These are phyloP conservation scores for Alligator sinensis DNA, from an alignment of 2,113 vertebrate species.

Conservation along the genomic window DNA sequence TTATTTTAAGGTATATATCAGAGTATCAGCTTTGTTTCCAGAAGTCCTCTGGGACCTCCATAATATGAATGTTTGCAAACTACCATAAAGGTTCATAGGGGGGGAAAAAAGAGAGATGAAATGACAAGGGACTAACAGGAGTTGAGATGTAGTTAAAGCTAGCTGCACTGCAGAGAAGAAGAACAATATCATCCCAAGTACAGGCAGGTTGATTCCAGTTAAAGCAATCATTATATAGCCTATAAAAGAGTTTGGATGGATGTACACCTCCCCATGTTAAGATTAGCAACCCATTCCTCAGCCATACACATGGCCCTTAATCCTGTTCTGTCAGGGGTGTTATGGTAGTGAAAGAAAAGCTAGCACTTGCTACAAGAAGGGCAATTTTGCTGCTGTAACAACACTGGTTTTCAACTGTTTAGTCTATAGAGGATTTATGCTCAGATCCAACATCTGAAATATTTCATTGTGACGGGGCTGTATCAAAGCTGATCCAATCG, in stretches of 20 bases:
- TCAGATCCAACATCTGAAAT: not conserved
- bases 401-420: not conserved
- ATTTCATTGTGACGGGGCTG: no score
- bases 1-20: not conserved
- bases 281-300: not conserved
- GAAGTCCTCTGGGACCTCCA: not conserved
- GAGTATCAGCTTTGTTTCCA: not conserved
- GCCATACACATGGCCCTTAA: not conserved
- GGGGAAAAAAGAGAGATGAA: not conserved
- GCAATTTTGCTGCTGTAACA: not conserved
- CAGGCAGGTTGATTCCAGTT: not conserved
- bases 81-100: rapidly evolving
- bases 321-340: not conserved
- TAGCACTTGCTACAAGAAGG: not conserved
- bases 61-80: not conserved
- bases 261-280: not conserved
- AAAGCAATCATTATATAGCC: not conserved
- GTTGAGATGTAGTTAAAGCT: not conserved
- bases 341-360: not conserved
- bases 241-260: not conserved
- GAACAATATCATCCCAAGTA: not conserved
- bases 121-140: not conserved
- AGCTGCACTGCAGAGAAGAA: not conserved
- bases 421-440: not conserved
- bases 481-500: no score